A percentile compares a stretch with the other conserved stretches of the same genome.
Evolutionary conservation across 2,113 vertebrate species (phyloP).

Genomic region (Montifringilla adamsi): DNA sequence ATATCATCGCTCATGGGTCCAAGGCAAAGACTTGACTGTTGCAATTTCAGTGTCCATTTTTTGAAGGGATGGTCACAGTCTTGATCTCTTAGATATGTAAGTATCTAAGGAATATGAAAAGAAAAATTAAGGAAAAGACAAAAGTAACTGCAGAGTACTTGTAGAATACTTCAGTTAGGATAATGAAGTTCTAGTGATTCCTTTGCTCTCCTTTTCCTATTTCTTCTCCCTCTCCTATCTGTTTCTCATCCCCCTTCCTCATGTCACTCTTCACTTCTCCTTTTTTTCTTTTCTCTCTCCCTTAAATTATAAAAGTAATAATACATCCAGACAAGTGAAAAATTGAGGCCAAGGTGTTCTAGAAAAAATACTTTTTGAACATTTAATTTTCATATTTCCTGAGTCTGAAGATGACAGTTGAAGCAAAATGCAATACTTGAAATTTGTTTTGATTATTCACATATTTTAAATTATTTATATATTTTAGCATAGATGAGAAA

Average conservation of each 20-base stretch:
- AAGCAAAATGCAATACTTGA: background rate
- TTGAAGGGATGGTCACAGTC: rapidly evolving
- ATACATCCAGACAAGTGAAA: background rate
- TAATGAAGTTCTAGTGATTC: background rate
- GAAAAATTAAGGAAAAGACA: background rate
- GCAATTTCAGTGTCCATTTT: background rate
- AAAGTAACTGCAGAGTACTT: background rate
- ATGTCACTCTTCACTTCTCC: background rate
- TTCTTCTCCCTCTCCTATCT: background rate
- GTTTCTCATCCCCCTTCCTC: rapidly evolving
- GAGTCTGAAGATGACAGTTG: background rate
- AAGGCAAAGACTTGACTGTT: background rate
- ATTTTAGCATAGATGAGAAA: background rate
- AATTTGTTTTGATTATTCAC: background rate
- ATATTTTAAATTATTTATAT: background rate
- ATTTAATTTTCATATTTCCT: background rate
- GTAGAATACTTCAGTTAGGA: background rate
- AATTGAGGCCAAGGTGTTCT: background rate
- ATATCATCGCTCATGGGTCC: background rate
- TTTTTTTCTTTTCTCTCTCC: background rate
- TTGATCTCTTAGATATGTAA: background rate
- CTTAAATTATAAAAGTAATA: background rate
- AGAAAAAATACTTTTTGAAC: background rate
- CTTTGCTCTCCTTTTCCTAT: background rate
- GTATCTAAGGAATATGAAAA: background rate